phyloP scores from a whole-genome alignment of 2,797 vertebrate species.

The Argyrosomus regius region DNA sequence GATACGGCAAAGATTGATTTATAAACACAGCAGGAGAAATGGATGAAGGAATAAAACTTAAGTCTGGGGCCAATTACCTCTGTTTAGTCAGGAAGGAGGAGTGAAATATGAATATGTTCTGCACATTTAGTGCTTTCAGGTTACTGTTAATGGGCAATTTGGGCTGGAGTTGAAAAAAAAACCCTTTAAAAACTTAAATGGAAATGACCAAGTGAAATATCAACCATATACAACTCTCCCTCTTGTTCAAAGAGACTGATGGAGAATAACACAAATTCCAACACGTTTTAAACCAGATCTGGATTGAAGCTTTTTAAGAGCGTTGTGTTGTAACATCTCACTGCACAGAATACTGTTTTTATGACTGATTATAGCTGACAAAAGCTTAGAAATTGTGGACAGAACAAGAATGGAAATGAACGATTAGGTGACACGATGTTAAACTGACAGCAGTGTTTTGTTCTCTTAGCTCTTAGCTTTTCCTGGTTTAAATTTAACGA shows the following conservation, averaged over 20 bases:
- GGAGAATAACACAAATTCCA: conserved; percentile 4
- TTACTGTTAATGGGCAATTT: conserved; percentile 48
- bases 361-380: background rate
- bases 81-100: conserved; percentile 33
- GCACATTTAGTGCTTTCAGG: conserved; percentile 44
- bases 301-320: conserved; percentile 7
- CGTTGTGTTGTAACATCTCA: background rate
- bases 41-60: conserved; percentile 55
- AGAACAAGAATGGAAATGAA: background rate
- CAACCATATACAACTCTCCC: background rate
- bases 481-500: background rate
- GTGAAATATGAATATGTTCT: conserved; percentile 52
- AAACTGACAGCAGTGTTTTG: background rate
- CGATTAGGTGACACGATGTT: background rate
- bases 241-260: conserved; percentile 24
- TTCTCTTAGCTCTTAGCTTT: background rate
- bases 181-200: conserved; percentile 15
- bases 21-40: conserved; percentile 47
- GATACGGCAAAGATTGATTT: conserved; percentile 33
- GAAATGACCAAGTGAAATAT: conserved; percentile 42
- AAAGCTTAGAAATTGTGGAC: background rate
- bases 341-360: background rate
- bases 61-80: conserved; percentile 61
- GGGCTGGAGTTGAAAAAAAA: conserved; percentile 7
- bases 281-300: conserved; percentile 7